Base-by-base conservation (phyloP, 1,140 invertebrate genomes). In the Diprion similis region DNA sequence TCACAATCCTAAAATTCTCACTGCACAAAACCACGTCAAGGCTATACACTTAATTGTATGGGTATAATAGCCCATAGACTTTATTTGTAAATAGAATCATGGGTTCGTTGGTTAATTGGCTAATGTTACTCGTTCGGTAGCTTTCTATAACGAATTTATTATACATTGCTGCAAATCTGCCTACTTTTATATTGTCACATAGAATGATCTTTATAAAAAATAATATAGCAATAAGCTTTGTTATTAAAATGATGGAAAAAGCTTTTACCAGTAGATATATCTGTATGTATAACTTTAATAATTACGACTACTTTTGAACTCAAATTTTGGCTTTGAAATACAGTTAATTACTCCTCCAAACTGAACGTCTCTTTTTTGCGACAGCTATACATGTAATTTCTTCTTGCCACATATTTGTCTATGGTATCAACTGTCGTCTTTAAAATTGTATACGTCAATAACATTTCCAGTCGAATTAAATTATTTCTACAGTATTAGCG, bases 81-180 rank as follows among this genome's bases (percentile, higher is more conserved):
- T 68, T 68, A 11, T 11, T 68, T 68, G 66, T 68, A 68, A 68
- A 68, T 68, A 68, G 66, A 68, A 68, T 68, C 66, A 68, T 68
- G 66, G 66, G 66, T 68, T 45, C 66, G 37, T 68, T 68, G 66
- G 66, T 68, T 68, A 18, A 19, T 68, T 68, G 66, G 66, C 66
- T 68, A 24, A 68, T 68, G 66, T 18, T 18, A 59, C 51, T 59
- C 51, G 51, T 59, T 59, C 9, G 51, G 51, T 59, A 59, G 51
- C 51, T 59, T 59, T 59, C n/a, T 59, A 59, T 59, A 59, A 59
- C 51, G 51, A 59, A 59, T 59, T 37, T 59, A 59, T 59, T 59
- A 59, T 59, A 37, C 24, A 59, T 59, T 9, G 51, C 51, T 59
- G 9, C 51, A 59, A 59, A 59, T 59, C 51, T 59, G 51, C 51